Percentiles rank a stretch among this genome's conserved stretches.
phyloP scores from a whole-genome alignment of 2,888 invertebrate genomes.

The Pachydiplax longipennis region DNA sequence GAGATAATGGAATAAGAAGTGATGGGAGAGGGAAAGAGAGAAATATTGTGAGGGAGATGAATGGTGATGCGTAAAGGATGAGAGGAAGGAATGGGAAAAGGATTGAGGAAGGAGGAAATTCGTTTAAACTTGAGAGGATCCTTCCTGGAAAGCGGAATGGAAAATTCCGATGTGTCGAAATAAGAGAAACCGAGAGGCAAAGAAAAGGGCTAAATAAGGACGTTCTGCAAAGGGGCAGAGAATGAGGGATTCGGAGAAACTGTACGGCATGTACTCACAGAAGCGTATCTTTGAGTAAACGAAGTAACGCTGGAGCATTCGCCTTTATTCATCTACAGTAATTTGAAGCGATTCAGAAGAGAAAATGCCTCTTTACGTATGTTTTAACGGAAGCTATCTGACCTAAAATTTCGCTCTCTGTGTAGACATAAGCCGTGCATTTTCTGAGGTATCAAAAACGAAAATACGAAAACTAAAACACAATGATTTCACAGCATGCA shows the following conservation, averaged over 20 bases:
- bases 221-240: no score
- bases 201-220: neutral
- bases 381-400: no score
- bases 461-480: no score
- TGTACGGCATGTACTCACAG: neutral
- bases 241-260: neutral
- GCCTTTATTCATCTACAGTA: no score
- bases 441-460: no score
- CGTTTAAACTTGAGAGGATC: neutral
- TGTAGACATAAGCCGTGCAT: no score
- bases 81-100: neutral
- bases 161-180: neutral
- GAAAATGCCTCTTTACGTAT: no score
- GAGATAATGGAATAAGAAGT: conserved; percentile 15
- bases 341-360: no score
- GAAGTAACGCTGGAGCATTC: no score
- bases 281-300: no score
- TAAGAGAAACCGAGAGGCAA: neutral
- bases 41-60: neutral
- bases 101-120: neutral
- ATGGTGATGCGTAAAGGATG: neutral
- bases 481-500: no score
- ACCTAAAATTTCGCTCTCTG: no score
- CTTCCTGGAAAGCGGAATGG: neutral
- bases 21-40: neutral